phyloP scores from a whole-genome alignment of 2,113 vertebrate species.

The Physeter macrocephalus region DNA sequence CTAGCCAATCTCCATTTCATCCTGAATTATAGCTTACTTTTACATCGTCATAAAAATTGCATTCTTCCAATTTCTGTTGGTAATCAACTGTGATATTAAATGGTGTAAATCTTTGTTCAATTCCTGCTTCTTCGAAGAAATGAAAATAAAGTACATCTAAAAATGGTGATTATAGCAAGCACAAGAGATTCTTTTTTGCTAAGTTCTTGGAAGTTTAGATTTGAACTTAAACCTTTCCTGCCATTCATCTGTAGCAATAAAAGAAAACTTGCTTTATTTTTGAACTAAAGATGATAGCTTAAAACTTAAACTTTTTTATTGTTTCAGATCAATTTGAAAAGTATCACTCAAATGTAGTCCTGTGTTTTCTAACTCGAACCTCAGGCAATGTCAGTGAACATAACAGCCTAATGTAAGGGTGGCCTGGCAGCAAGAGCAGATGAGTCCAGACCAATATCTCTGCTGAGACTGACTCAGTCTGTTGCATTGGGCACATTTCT shows the following conservation, averaged over 20 bases:
- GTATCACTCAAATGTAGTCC: background rate
- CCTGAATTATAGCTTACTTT: conserved; percentile 79
- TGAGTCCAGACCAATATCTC: background rate
- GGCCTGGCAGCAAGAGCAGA: background rate
- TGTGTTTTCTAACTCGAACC: background rate
- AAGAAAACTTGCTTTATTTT: conserved; percentile 22
- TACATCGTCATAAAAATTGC: conserved; percentile 81
- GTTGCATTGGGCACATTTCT: background rate
- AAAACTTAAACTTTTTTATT: background rate
- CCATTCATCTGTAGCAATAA: background rate
- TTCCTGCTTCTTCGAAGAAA: conserved; percentile 73
- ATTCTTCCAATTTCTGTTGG: conserved; percentile 78
- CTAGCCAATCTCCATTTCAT: conserved; percentile 65
- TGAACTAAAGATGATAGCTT: background rate
- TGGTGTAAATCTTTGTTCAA: conserved; percentile 79
- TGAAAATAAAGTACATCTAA: conserved; percentile 73
- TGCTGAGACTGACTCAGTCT: background rate
- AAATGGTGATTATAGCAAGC: conserved; percentile 59
- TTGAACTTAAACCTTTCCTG: conserved; percentile 10
- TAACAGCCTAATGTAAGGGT: background rate
- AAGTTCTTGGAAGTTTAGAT: conserved; percentile 48
- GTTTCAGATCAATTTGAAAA: conserved; percentile 6
- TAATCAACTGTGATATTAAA: conserved; percentile 81
- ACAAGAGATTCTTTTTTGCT: conserved; percentile 9
- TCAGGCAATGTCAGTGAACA: background rate